Percentiles rank a stretch among this genome's conserved stretches.
Evolutionary conservation across 2,888 invertebrate genomes (phyloP).

Genomic region (Agonopterix subpropinquella): DNA sequence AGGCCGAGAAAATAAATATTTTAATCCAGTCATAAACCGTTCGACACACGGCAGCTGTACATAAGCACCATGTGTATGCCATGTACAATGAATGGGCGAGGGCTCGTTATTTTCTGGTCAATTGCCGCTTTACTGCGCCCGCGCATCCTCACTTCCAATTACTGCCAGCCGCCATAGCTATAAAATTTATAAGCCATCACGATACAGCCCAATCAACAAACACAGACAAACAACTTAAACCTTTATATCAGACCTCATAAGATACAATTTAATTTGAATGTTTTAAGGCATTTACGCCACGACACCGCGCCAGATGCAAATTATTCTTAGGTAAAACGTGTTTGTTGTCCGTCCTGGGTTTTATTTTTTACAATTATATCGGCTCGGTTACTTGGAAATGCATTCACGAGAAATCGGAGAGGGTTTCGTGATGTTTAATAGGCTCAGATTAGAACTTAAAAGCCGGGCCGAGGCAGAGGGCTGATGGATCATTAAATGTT

Average conservation of each 20-base stretch:
- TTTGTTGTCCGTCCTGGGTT: constrained; percentile 66
- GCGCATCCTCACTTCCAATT: constrained; percentile 75
- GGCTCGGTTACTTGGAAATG: constrained; percentile 71
- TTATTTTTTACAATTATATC: constrained; percentile 74
- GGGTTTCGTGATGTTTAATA: constrained; percentile 69
- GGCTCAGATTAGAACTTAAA: constrained; percentile 73
- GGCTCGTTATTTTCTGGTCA: constrained; percentile 76
- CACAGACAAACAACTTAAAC: constrained; percentile 14
- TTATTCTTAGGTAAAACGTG: constrained; percentile 73
- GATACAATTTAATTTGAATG: constrained; percentile 9
- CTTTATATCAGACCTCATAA: constrained; percentile 8
- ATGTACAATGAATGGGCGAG: constrained; percentile 35
- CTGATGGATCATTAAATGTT: constrained; percentile 49
- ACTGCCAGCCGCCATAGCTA: constrained; percentile 69
- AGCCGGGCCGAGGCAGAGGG: constrained; percentile 54
- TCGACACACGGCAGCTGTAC: constrained; percentile 59
- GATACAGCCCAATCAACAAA: constrained; percentile 26
- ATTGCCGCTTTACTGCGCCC: constrained; percentile 72
- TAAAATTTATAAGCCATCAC: constrained; percentile 39
- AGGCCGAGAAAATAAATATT: constrained; percentile 38
- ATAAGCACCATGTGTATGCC: constrained; percentile 46
- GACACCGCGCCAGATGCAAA: constrained; percentile 48
- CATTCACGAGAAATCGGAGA: constrained; percentile 67
- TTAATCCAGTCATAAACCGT: constrained; percentile 40
- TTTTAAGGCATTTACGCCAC: constrained; percentile 9